A percentile compares a stretch with the other conserved stretches of the same genome.
Evolutionary conservation across 2,797 vertebrate genomes (phyloP).

Genomic region (Sebastes trivittatus): DNA sequence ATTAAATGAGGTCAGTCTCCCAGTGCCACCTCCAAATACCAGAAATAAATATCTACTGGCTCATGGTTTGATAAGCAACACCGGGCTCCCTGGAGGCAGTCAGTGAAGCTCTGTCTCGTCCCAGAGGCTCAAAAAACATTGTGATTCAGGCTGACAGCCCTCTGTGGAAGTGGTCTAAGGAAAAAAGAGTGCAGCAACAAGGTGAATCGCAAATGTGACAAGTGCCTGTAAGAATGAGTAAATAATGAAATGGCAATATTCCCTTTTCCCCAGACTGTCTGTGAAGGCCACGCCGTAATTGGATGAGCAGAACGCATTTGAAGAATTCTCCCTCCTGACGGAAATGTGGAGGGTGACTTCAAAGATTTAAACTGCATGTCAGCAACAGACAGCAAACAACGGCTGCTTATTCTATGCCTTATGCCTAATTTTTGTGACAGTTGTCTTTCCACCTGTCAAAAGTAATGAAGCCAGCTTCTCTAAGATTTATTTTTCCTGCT

Average conservation of each 20-base stretch:
- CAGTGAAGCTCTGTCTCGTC: conserved; percentile 22
- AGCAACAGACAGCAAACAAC: conserved; percentile 31
- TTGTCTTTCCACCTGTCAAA: conserved; percentile 44
- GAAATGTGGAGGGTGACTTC: conserved; percentile 44
- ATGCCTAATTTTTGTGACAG: conserved; percentile 11
- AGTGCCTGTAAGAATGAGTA: conserved; percentile 27
- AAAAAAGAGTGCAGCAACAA: conserved; percentile 39
- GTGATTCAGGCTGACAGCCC: conserved; percentile 45
- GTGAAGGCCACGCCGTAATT: conserved; percentile 42
- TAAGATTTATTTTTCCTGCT: neutral
- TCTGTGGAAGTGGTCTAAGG: conserved; percentile 17
- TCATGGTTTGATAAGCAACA: conserved; percentile 33
- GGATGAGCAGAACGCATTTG: conserved; percentile 34
- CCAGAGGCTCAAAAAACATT: conserved; percentile 17
- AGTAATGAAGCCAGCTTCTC: conserved; percentile 25
- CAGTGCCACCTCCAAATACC: conserved; percentile 16
- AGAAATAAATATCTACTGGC: conserved; percentile 46
- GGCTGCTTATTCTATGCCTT: conserved; percentile 19
- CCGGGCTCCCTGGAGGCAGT: conserved; percentile 22
- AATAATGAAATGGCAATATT: conserved; percentile 45
- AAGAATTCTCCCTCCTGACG: neutral
- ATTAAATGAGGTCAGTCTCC: conserved; percentile 30
- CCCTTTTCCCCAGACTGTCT: conserved; percentile 23
- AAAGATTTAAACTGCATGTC: conserved; percentile 50
- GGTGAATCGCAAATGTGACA: conserved; percentile 52